A percentile compares a stretch with the other conserved stretches of the same genome.
phyloP scores from a whole-genome alignment of 2,888 invertebrate species.

The Drosophila pullipes region DNA sequence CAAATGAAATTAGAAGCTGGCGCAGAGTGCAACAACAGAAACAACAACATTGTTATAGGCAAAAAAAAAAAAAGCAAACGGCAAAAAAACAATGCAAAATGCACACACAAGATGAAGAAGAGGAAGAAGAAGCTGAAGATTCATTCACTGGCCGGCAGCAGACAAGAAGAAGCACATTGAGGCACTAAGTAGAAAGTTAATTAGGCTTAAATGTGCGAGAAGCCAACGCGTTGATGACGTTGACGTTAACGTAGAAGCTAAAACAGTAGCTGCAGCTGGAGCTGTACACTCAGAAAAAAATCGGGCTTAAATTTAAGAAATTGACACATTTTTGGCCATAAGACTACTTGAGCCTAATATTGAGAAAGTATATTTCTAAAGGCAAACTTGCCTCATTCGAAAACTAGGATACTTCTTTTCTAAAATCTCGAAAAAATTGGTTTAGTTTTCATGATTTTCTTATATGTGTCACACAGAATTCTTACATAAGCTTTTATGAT shows the following conservation, averaged over 20 bases:
- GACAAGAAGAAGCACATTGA: slow-evolving; percentile 43
- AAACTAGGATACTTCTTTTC: too few species aligned
- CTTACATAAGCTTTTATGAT: too few species aligned
- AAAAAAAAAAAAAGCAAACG: slow-evolving; percentile 38
- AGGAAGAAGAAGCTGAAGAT: slow-evolving; percentile 36
- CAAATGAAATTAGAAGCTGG: slow-evolving; percentile 81
- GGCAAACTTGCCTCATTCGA: too few species aligned
- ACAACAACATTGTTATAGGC: slow-evolving; percentile 34
- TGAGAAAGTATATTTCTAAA: too few species aligned
- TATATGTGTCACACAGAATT: too few species aligned
- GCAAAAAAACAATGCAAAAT: slow-evolving; percentile 60
- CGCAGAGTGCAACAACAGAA: slow-evolving; percentile 66
- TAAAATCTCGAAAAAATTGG: too few species aligned
- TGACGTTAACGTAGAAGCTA: slow-evolving; percentile 3
- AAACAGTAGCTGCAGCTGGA: slow-evolving; percentile 1
- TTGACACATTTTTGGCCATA: too few species aligned
- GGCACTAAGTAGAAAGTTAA: slow-evolving; percentile 81
- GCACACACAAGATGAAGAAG: slow-evolving; percentile 36
- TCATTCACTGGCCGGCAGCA: slow-evolving; percentile 32
- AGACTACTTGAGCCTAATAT: too few species aligned
- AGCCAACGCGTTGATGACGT: slow-evolving; percentile 17
- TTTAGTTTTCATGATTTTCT: too few species aligned
- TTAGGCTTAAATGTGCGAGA: slow-evolving; percentile 81
- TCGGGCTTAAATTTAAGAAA: too few species aligned
- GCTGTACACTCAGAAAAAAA: background rate